These are phyloP conservation scores for Fistularia commersonii DNA, from an alignment of 2,797 vertebrate species.

Conservation along the genomic window DNA sequence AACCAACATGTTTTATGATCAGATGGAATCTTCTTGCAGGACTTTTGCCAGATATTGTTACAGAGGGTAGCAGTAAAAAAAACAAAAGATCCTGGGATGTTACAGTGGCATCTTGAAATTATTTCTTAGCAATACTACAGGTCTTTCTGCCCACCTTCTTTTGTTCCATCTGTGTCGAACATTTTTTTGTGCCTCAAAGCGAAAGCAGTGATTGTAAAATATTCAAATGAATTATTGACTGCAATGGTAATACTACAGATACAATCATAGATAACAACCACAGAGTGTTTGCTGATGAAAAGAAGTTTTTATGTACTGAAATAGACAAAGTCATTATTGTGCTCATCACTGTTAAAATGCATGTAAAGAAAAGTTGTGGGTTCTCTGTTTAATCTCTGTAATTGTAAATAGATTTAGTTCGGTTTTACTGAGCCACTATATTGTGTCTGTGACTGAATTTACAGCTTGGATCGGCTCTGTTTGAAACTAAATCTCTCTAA, in stretches of 20 bases:
- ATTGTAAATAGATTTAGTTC: neutral
- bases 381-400: neutral
- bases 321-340: constrained; percentile 2
- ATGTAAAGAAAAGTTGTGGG: neutral
- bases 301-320: constrained; percentile 19
- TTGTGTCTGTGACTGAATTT: constrained; percentile 6
- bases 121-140: no score
- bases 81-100: no score
- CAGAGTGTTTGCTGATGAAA: constrained; percentile 13
- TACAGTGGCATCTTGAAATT: no score
- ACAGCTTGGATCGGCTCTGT: neutral
- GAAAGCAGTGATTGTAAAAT: constrained; percentile 17
- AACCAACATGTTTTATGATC: no score
- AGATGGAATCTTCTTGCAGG: no score
- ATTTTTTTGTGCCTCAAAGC: neutral
- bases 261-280: constrained; percentile 16
- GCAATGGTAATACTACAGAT: constrained; percentile 18
- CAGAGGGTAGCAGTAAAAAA: no score
- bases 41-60: no score
- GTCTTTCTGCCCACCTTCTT: no score
- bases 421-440: neutral
- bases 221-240: constrained; percentile 25
- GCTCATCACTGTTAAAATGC: constrained; percentile 1
- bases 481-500: no score
- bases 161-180: no score